Base-by-base conservation (phyloP, 1,140 invertebrate genomes). In the Pseudobourletiella spinata region DNA sequence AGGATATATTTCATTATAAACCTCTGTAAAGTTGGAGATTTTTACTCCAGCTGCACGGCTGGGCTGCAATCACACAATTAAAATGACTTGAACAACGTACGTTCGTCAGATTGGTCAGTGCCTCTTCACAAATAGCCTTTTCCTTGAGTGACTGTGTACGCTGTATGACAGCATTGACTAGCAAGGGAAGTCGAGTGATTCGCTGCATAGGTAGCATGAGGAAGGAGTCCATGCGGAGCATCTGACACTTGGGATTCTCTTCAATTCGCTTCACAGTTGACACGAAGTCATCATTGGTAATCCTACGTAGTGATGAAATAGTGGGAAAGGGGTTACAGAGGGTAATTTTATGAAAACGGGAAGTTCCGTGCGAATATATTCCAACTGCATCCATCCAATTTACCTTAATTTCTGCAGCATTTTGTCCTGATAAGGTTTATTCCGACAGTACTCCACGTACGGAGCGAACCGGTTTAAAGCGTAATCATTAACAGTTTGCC, bases 171-270 rank as follows among this genome's bases (percentile, higher is more conserved):
- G 68, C 68, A 57, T 69, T 66, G 48, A 69, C 68, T 52, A 69
- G 48, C 16, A 69, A 52, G 30, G 68, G 68, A 32, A 66, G 60
- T 43, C 68, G 42, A 25, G 68, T 69, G 44, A 69, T 66, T 52
- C 68, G 44, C 48, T 69, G 68, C 68, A 69, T 69, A 44, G 68
- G 68, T 6, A 69, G 63, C 64, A 69, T 64, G 2, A 69, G 56
- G 42, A 69, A 69, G 11, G 68, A 69, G 39, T 69, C 68, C 62
- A 69, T 66, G 4, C 16, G 20, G 3, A 55, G 20, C 51, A 61
- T 55, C 29, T 61, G 59, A 39, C 59, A 61, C 22, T 58, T 58
- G 15, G 51, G 22, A 61, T 64, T 39, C 42, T 67, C 65, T 46
- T 70, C 68, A 29, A 70, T 63, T 15, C 48, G 18, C 46, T 30